Evolutionary conservation across 2,888 invertebrate species (phyloP), one percentile per base, ranked within the genome.

Genomic region (Halictus ligatus): DNA sequence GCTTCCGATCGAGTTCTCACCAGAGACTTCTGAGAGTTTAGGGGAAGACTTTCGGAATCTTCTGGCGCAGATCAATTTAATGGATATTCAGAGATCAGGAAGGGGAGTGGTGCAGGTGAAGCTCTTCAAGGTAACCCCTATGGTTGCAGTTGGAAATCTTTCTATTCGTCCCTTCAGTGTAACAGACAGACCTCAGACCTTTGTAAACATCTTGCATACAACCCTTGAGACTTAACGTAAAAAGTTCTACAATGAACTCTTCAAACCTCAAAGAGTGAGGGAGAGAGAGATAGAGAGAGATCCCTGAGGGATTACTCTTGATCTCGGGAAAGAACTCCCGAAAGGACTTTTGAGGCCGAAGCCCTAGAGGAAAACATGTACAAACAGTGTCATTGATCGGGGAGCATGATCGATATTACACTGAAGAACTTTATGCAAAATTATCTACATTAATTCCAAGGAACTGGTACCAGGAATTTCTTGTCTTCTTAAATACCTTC

Each of bases 1-100:
- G 64, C 18, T 64, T 64, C 64, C 29, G 64, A 64, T 64, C 64
- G 29, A 64, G 64, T 64, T 64, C 64, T 29, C 64, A 18, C 29
- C 7, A 18, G 64, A 8, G 64, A 64, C 64, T 64, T 29, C 64
- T 64, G 64, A 64, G 29, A 64, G 18, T 29, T n/a, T 58, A 58
- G 1, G 12, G 21, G 58, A 58, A 58, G n/a, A 58, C 58, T 58
- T n/a, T 58, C n/a, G n/a, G 12, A 58, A 58, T 58, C 58, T n/a
- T 58, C n/a, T 1, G 12, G n/a, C 12, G n/a, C n/a, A n/a, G 58
- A 58, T 58, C 58, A 58, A 12, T 58, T 58, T 29, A 64, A 35
- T 29, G 64, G 18, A 15, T 18, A 64, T 35, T 29, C 18, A 35
- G 35, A 64, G 18, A 15, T 29, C 64, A 3, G 29, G 18, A 18